Evolutionary conservation across 2,797 vertebrate genomes (phyloP).

Genomic region (Ctenochaetus hawaiiensis): DNA sequence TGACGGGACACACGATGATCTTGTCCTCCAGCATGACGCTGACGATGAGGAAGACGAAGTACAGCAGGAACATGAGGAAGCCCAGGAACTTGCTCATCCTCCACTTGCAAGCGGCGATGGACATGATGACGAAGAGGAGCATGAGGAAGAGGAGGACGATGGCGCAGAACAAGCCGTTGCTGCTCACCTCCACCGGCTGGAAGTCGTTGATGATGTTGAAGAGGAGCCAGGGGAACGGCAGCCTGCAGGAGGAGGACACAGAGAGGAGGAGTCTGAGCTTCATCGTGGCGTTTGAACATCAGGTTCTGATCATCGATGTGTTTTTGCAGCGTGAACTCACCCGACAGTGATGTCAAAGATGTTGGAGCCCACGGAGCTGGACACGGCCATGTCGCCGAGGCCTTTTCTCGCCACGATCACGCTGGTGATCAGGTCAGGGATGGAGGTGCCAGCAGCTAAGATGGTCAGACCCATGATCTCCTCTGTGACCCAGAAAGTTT

Average conservation of each 20-base stretch:
- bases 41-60: conserved; percentile 94
- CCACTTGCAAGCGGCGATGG: conserved; percentile 96
- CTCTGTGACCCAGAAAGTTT: conserved; percentile 97
- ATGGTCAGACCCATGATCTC: conserved; percentile 99
- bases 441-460: conserved; percentile 96
- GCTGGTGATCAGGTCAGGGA: conserved; percentile 98
- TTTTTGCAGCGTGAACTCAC: conserved; percentile 81
- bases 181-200: conserved; percentile 91
- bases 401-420: conserved; percentile 98
- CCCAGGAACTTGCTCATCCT: conserved; percentile 97
- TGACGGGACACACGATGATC: conserved; percentile 91
- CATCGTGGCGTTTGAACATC: too few species aligned
- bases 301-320: not conserved
- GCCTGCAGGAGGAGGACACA: conserved; percentile 79
- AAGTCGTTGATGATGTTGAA: conserved; percentile 87
- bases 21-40: conserved; percentile 97
- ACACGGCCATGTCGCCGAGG: conserved; percentile 98
- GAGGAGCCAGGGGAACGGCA: conserved; percentile 96
- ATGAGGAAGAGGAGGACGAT: conserved; percentile 99
- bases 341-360: conserved; percentile 99
- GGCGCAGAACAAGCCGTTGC: conserved; percentile 98
- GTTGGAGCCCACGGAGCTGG: conserved; percentile 98
- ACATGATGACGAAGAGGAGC: conserved; percentile 97
- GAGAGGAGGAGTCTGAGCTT: not conserved
- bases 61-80: conserved; percentile 94